Conservation (phyloP, 37 sponge, comb jelly and placozoan species). For the Agelas oroides region DNA sequence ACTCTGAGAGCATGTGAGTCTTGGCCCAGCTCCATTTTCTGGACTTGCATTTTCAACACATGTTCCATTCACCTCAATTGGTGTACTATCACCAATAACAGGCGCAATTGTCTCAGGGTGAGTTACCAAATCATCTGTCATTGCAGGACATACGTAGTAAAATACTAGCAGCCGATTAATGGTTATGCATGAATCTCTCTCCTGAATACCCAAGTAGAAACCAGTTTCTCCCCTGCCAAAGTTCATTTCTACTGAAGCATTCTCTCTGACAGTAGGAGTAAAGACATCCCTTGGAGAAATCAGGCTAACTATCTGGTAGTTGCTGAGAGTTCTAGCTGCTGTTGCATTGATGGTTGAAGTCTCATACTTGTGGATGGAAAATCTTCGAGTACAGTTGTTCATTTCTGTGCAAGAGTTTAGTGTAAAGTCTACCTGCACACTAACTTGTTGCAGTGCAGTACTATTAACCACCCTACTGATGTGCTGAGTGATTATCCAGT, state of each 20-base stretch:
- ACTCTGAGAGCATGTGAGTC: not conserved
- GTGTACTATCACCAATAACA: not conserved
- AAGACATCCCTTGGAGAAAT: not conserved
- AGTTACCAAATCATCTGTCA: not conserved
- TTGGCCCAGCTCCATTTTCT: not conserved
- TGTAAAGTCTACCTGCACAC: slow-evolving; percentile 14
- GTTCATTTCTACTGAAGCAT: not conserved
- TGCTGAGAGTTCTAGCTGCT: slow-evolving; percentile 10
- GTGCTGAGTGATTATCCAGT: slow-evolving; percentile 55
- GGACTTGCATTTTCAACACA: slow-evolving; percentile 29
- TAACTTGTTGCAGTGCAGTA: slow-evolving; percentile 21
- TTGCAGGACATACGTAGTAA: slow-evolving; percentile 28
- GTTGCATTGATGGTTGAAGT: slow-evolving; percentile 14
- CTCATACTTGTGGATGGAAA: not conserved
- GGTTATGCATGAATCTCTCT: slow-evolving; percentile 9
- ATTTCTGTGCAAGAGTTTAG: not conserved
- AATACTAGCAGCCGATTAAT: slow-evolving; percentile 29
- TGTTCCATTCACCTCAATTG: not conserved
- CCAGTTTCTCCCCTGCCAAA: slow-evolving; percentile 10
- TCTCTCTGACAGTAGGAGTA: not conserved
- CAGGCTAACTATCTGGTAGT: not conserved
- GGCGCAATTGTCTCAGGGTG: slow-evolving; percentile 18
- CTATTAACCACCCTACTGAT: slow-evolving; percentile 33
- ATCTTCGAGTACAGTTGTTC: slow-evolving; percentile 1
- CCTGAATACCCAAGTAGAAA: slow-evolving; percentile 38